Evolutionary conservation across 2,888 invertebrate species (phyloP), one percentile per base, ranked within the genome.

Genomic region (Sphaerophoria taeniata): DNA sequence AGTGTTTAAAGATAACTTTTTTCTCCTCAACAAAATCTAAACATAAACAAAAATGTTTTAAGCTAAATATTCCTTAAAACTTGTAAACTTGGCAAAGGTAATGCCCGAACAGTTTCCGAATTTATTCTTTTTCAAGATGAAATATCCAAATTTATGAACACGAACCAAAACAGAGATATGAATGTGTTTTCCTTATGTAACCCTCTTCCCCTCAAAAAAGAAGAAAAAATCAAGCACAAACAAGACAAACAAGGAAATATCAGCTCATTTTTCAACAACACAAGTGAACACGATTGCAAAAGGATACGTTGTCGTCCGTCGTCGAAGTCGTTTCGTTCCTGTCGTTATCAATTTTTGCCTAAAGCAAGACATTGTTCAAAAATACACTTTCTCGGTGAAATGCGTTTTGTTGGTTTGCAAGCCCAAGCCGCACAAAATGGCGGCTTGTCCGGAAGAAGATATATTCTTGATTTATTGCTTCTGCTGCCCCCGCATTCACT

Each of bases 401-500:
- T 31, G 34, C 39, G 34, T 65, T 56, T 36, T 49, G 55, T 69
- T 51, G 45, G 43, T 47, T 34, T 60, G 43, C 24, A 56, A n/a
- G 33, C 14, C 53, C 24, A 24, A 24, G 24, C 24, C 24, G 24
- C 24, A 24, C 24, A 60, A 76, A 58, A 69, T 69, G 60, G 76
- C 60, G 45, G 39, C 34, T 53, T 61, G 72, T 73, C 72, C 75
- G 75, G 69, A 76, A 69, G 76, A 76, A 69, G 69, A 65, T 67
- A 24, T 24, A 65, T 72, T 58, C 56, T 49, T 78, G 77, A 78
- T 78, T 78, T 78, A 78, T 78, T 72, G 51, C 51, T 24, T 2
- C 24, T 24, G 24, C 24, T 24, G 24, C 24, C 24, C 24, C 24
- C 24, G 24, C 24, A 24, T 24, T 24, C 2, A 2, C 24, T 24